These are phyloP conservation scores for Catocala nupta DNA, from an alignment of 2,888 invertebrate species.

Conservation along the genomic window DNA sequence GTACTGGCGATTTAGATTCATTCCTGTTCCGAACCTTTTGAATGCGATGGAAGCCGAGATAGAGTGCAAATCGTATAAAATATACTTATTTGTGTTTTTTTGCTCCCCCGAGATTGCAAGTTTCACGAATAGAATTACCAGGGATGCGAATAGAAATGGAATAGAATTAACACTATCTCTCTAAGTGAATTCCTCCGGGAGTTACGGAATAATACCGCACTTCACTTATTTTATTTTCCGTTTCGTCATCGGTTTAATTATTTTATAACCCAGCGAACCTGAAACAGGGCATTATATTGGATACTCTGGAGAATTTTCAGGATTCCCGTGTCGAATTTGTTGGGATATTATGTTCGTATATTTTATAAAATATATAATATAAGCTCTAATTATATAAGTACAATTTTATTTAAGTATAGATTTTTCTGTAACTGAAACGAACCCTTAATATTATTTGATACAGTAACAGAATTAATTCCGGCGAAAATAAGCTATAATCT, in stretches of 20 bases:
- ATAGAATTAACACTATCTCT: neutral
- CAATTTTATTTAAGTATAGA: too few relatives aligned
- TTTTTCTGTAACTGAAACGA: too few relatives aligned
- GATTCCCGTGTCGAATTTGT: neutral
- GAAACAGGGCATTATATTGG: neutral
- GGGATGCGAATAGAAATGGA: neutral
- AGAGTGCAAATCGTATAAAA: neutral
- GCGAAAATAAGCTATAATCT: too few relatives aligned
- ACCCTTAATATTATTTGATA: too few relatives aligned
- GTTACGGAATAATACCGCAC: neutral
- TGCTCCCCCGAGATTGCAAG: neutral
- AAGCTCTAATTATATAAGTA: too few relatives aligned
- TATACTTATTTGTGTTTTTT: neutral
- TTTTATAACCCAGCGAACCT: neutral
- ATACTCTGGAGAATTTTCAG: neutral
- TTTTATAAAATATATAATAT: too few relatives aligned
- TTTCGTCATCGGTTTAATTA: neutral
- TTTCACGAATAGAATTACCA: neutral
- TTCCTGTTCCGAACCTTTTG: neutral
- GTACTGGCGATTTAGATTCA: slow-evolving; percentile 1
- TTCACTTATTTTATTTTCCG: neutral
- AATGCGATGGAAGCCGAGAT: neutral
- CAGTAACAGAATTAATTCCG: too few relatives aligned
- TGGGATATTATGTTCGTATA: too few relatives aligned
- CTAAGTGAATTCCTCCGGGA: neutral